Evolutionary conservation across 2,113 vertebrate genomes (phyloP).

Genomic region (Oryzias melastigma): DNA sequence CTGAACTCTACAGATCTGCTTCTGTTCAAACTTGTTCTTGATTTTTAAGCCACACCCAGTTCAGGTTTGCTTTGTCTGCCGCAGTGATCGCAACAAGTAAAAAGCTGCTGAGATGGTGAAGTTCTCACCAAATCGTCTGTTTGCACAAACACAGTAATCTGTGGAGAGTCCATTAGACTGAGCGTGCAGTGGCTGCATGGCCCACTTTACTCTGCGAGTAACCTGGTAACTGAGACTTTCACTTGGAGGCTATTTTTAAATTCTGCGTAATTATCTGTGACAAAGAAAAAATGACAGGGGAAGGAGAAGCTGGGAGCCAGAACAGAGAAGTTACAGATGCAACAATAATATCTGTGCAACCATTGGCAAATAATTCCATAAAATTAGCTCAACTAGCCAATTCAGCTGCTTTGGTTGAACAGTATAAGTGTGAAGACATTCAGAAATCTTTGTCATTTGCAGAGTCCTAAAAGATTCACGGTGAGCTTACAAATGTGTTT

Average conservation of each 20-base stretch:
- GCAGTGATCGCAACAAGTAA: too few species aligned
- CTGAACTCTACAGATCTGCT: not conserved
- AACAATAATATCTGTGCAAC: not conserved
- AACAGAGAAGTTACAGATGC: not conserved
- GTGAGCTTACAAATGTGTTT: too few species aligned
- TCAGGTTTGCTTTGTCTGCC: not conserved
- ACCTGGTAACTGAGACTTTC: conserved; percentile 26
- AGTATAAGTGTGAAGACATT: too few species aligned
- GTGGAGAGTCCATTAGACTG: conserved; percentile 45
- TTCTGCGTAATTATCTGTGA: conserved; percentile 18
- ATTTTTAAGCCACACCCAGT: not conserved
- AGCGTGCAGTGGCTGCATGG: conserved; percentile 32
- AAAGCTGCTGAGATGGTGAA: too few species aligned
- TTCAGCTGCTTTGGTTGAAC: too few species aligned
- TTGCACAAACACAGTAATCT: conserved; percentile 33
- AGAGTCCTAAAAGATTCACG: too few species aligned
- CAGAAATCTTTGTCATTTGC: too few species aligned
- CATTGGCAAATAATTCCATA: too few species aligned
- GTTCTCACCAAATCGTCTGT: too few species aligned
- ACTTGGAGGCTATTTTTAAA: conserved; percentile 34
- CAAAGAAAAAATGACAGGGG: not conserved
- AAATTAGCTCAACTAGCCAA: too few species aligned
- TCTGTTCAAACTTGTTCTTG: not conserved
- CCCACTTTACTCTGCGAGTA: conserved; percentile 28
- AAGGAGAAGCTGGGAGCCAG: not conserved